These are phyloP conservation scores for Salvator merianae DNA, from an alignment of 2,113 vertebrate species.

Conservation along the genomic window DNA sequence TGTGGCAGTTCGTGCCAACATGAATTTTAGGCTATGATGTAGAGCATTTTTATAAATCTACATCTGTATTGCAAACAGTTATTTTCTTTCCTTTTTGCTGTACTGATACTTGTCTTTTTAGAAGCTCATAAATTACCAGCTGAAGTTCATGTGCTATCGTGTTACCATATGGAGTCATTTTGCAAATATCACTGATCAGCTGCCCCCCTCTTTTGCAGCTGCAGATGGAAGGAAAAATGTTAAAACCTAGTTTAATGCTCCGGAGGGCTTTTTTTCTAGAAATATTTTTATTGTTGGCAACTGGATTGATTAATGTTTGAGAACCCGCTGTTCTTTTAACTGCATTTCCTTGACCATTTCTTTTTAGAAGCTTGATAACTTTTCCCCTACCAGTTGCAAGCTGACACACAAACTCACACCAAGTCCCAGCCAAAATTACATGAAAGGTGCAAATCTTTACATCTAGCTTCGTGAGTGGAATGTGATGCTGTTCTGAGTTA, in stretches of 20 bases:
- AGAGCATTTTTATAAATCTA: constrained; percentile 53
- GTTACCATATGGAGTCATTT: constrained; percentile 56
- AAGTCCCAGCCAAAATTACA: constrained; percentile 53
- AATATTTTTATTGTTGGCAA: constrained; percentile 41
- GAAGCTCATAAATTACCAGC: constrained; percentile 60
- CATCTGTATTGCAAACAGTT: constrained; percentile 44
- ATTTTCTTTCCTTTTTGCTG: constrained; percentile 37
- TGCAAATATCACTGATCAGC: constrained; percentile 38
- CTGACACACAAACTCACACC: constrained; percentile 36
- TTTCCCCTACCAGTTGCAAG: constrained; percentile 38
- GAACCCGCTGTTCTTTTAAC: constrained; percentile 57
- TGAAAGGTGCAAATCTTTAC: constrained; percentile 18
- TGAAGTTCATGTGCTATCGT: constrained; percentile 41
- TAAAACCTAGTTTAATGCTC: constrained; percentile 16
- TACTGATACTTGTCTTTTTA: constrained; percentile 60
- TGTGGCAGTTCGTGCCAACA: not conserved
- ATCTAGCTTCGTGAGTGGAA: not conserved
- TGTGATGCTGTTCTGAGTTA: not conserved
- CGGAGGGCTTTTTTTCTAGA: constrained; percentile 3
- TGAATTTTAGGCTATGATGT: not conserved
- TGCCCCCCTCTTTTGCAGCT: not conserved
- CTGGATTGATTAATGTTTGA: constrained; percentile 46
- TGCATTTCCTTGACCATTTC: constrained; percentile 57
- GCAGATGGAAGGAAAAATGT: constrained; percentile 22
- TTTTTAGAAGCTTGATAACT: constrained; percentile 68